These are phyloP conservation scores for Lethenteron reissneri DNA, from an alignment of 2,113 vertebrate genomes.

Conservation along the genomic window DNA sequence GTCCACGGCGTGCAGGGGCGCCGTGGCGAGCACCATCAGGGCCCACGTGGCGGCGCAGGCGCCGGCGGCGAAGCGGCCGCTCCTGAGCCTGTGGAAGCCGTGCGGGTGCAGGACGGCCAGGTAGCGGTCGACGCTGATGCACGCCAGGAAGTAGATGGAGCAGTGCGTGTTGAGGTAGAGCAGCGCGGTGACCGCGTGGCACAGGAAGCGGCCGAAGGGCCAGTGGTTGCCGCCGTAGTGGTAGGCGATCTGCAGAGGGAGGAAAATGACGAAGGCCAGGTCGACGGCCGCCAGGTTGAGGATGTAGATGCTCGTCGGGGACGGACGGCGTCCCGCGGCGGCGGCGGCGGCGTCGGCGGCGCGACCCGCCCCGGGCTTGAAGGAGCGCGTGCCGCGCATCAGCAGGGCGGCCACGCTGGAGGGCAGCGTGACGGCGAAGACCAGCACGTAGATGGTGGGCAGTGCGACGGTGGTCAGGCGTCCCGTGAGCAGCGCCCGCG, in stretches of 20 bases:
- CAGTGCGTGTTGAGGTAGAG: conserved; percentile 10
- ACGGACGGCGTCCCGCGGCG: neutral
- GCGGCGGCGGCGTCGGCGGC: too few species aligned
- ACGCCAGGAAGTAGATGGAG: conserved; percentile 9
- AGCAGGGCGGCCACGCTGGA: conserved; percentile 4
- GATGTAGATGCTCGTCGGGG: conserved; percentile 6
- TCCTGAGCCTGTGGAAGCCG: neutral
- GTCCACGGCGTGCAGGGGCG: conserved; percentile 4
- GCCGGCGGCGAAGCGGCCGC: neutral
- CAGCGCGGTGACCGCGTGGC: conserved; percentile 6
- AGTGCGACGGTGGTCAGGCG: neutral
- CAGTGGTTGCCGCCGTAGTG: conserved; percentile 6
- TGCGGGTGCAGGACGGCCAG: conserved; percentile 4
- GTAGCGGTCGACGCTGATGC: conserved; percentile 9
- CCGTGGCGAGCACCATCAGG: neutral
- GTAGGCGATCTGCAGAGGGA: conserved; percentile 9
- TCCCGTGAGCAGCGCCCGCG: conserved; percentile 6
- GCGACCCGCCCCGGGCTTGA: neutral
- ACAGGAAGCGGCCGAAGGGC: conserved; percentile 6
- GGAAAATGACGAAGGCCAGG: conserved; percentile 6
- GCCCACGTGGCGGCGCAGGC: conserved; percentile 6
- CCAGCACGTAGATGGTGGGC: neutral
- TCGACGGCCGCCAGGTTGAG: conserved; percentile 9
- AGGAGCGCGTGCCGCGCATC: neutral
- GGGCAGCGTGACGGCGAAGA: conserved; percentile 4